Percentiles rank a stretch among this genome's conserved stretches.
phyloP scores from a whole-genome alignment of 2,888 invertebrate species.

The Vanessa cardui region DNA sequence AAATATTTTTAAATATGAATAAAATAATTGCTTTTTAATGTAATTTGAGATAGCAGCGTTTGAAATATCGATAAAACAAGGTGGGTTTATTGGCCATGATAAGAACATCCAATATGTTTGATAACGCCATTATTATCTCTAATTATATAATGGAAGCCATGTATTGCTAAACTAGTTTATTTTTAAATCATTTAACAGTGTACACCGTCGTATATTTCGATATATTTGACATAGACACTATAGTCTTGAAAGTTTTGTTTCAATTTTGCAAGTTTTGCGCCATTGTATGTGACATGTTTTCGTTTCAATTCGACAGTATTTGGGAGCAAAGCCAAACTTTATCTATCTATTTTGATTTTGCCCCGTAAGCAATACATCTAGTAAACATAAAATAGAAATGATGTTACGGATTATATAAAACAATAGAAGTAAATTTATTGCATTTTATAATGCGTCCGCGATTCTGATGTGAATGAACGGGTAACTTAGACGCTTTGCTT shows the following conservation, averaged over 20 bases:
- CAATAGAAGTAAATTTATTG: conserved; percentile 10
- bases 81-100: no score
- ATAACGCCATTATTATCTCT: no score
- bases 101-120: no score
- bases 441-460: conserved; percentile 1
- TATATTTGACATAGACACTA: background rate
- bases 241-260: conserved; percentile 1
- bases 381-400: background rate
- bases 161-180: no score
- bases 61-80: no score
- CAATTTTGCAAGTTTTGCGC: conserved; percentile 23
- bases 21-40: no score
- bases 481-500: conserved; percentile 33
- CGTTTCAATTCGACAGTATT: conserved; percentile 28
- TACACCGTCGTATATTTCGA: background rate
- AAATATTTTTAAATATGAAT: no score
- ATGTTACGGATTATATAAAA: background rate
- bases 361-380: conserved; percentile 4
- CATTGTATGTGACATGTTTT: conserved; percentile 34
- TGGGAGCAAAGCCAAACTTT: conserved; percentile 33
- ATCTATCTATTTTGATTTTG: conserved; percentile 6
- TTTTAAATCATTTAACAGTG: no score
- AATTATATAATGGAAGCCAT: no score
- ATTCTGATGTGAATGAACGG: conserved; percentile 30
- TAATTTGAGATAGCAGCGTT: no score